These are phyloP conservation scores for Piezodorus guildinii DNA, from an alignment of 1,140 invertebrate genomes.

Conservation along the genomic window DNA sequence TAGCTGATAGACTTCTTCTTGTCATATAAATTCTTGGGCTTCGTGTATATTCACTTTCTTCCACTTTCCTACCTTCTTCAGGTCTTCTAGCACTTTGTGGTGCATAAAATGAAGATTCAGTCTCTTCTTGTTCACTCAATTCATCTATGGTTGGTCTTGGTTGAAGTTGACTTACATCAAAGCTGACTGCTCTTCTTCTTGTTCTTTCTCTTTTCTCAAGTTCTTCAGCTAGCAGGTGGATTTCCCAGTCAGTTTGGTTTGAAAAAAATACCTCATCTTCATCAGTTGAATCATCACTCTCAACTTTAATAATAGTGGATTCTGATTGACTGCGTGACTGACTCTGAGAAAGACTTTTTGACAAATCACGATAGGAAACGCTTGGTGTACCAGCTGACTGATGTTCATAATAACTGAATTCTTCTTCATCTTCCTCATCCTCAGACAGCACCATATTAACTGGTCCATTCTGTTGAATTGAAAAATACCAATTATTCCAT, in stretches of 20 bases:
- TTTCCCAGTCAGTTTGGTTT: constrained; percentile 15
- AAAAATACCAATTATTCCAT: background rate
- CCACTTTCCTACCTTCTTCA: no score
- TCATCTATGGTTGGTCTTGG: background rate
- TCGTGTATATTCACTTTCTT: no score
- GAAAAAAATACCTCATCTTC: constrained; percentile 8
- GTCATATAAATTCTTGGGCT: no score
- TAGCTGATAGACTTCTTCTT: no score
- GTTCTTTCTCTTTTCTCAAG: constrained; percentile 4
- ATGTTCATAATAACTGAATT: background rate
- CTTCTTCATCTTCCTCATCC: background rate
- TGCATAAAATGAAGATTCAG: no score
- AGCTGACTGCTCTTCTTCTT: background rate
- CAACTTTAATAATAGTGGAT: background rate
- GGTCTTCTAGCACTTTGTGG: no score
- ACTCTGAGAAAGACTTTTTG: background rate
- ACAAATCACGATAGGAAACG: background rate
- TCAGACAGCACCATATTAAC: background rate
- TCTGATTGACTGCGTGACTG: background rate
- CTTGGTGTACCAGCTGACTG: background rate
- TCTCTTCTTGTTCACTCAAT: no score
- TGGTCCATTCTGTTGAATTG: no score
- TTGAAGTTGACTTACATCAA: constrained; percentile 1
- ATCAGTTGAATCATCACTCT: background rate
- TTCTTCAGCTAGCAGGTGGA: constrained; percentile 19